phyloP scores from a whole-genome alignment of 2,797 vertebrate species.

The Anguilla marmorata region DNA sequence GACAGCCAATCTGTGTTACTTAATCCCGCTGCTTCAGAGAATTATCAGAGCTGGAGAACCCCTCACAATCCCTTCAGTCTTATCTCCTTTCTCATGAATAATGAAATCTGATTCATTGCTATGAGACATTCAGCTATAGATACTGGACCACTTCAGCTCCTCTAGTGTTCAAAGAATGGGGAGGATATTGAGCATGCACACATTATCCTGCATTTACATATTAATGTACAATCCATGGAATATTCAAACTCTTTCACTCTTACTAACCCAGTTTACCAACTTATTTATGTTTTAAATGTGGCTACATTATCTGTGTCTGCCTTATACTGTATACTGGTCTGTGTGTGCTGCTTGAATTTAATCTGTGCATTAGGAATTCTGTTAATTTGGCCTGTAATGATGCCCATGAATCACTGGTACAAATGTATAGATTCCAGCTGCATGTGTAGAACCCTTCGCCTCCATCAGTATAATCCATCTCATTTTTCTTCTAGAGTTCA shows the following conservation, averaged over 20 bases:
- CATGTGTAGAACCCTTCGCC: neutral
- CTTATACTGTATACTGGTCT: no score
- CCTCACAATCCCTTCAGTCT: neutral
- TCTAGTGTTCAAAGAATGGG: neutral
- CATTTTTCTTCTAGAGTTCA: neutral
- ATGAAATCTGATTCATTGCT: neutral
- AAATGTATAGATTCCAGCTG: neutral
- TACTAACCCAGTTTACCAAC: neutral
- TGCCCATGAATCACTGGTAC: neutral
- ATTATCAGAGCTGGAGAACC: neutral
- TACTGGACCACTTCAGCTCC: neutral
- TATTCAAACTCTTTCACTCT: neutral
- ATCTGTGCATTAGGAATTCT: no score
- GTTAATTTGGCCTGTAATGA: neutral
- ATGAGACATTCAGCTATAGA: neutral
- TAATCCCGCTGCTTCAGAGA: neutral
- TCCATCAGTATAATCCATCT: neutral
- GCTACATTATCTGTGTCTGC: neutral
- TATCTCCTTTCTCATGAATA: neutral
- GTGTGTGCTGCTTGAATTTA: no score
- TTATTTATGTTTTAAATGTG: neutral
- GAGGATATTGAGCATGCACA: neutral
- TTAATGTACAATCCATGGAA: neutral
- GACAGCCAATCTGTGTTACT: slow-evolving; percentile 1
- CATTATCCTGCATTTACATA: neutral